phyloP scores from a whole-genome alignment of 2,113 vertebrate species.

The Chamaetylas fuelleborni region DNA sequence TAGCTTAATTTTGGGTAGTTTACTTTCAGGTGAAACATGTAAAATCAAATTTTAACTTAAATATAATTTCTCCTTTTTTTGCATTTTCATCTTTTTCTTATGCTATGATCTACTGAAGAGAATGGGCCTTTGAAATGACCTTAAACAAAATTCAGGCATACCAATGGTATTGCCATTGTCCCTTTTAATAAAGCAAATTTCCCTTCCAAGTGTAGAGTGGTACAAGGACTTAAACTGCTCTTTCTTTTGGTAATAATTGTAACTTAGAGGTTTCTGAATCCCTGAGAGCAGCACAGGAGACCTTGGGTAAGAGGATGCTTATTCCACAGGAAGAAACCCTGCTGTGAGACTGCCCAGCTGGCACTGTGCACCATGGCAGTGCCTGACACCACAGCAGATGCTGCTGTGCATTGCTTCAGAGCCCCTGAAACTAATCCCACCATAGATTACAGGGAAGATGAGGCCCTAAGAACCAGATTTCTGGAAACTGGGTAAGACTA shows the following conservation, averaged over 20 bases:
- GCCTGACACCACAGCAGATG: background rate
- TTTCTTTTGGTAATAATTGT: background rate
- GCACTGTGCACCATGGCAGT: background rate
- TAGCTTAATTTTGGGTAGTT: background rate
- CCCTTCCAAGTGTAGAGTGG: background rate
- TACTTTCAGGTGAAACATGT: background rate
- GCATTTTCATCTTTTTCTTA: background rate
- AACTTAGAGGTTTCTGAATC: background rate
- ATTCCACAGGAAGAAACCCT: background rate
- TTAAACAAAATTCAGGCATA: background rate
- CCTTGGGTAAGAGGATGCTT: background rate
- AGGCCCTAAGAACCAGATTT: background rate
- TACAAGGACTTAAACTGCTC: background rate
- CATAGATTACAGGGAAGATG: fast-evolving
- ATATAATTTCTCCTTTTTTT: background rate
- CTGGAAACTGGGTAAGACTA: background rate
- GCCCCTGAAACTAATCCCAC: background rate
- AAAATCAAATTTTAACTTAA: background rate
- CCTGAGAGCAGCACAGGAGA: background rate
- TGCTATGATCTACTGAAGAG: background rate
- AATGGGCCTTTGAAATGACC: background rate
- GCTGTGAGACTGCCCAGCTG: background rate
- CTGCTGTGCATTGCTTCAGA: background rate
- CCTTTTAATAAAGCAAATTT: background rate
- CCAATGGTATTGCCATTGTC: background rate